Percentiles rank a stretch among this genome's conserved stretches.
These are phyloP conservation scores for Grapholita molesta DNA, from an alignment of 1,140 invertebrate genomes.

Conservation along the genomic window DNA sequence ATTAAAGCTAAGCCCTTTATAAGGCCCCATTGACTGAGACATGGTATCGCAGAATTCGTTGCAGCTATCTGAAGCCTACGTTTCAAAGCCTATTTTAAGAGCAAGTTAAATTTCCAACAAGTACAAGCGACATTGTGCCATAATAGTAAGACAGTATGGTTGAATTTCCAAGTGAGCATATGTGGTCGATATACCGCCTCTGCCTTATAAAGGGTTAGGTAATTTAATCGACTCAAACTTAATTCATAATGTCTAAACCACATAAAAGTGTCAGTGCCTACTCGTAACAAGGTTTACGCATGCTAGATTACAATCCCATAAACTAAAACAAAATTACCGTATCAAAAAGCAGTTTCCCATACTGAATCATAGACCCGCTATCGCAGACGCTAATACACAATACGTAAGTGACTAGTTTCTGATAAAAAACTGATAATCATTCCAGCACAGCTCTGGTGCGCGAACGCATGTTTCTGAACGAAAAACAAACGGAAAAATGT, in stretches of 20 bases:
- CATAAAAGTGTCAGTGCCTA: not conserved
- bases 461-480: not conserved
- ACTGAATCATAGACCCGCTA: conserved; percentile 11
- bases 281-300: not conserved
- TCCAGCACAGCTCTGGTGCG: not conserved
- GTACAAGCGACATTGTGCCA: too few relatives aligned
- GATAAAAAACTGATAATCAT: conserved; percentile 16
- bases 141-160: too few relatives aligned
- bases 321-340: conserved; percentile 11
- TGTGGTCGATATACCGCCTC: too few relatives aligned
- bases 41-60: too few relatives aligned
- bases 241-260: not conserved
- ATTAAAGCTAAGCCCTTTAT: too few relatives aligned
- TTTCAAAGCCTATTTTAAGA: too few relatives aligned
- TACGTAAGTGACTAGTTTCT: conserved; percentile 15
- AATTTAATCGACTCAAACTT: not conserved
- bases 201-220: too few relatives aligned
- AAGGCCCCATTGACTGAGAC: too few relatives aligned
- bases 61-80: too few relatives aligned
- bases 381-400: conserved; percentile 13
- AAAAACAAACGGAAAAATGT: not conserved
- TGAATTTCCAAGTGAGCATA: too few relatives aligned
- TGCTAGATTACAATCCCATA: not conserved
- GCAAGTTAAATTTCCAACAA: too few relatives aligned
- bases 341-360: not conserved